These are phyloP conservation scores for Streptopelia turtur DNA, from an alignment of 2,797 vertebrate genomes.

Conservation along the genomic window DNA sequence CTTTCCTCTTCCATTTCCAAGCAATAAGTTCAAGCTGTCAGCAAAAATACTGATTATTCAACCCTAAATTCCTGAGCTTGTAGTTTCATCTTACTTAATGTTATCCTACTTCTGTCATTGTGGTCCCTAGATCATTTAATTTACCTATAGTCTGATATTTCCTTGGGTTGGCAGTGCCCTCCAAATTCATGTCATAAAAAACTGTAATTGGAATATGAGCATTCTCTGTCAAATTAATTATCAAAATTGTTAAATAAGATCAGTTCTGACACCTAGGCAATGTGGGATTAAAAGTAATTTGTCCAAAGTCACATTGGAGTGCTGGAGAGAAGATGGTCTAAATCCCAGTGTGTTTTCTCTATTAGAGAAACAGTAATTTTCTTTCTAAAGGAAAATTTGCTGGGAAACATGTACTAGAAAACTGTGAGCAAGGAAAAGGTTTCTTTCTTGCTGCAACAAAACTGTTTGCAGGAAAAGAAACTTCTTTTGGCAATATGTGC, in stretches of 20 bases:
- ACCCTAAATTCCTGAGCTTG: not conserved
- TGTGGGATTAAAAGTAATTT: not conserved
- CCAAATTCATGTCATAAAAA: conserved; percentile 12
- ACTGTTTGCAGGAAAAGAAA: not conserved
- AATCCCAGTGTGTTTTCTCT: not conserved
- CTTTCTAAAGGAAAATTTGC: not conserved
- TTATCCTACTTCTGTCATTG: not conserved
- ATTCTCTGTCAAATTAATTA: conserved; percentile 54
- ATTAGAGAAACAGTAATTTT: not conserved
- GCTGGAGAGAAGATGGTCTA: not conserved
- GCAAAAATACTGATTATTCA: not conserved
- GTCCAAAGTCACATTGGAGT: conserved; percentile 20
- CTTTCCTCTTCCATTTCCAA: not conserved
- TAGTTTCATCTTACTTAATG: not conserved
- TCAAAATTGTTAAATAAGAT: conserved; percentile 43
- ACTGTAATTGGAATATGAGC: not conserved
- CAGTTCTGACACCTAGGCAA: conserved; percentile 33
- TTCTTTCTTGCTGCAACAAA: not conserved
- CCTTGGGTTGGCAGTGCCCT: not conserved
- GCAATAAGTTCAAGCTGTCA: not conserved
- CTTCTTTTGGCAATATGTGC: not conserved
- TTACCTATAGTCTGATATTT: not conserved
- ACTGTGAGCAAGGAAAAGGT: not conserved
- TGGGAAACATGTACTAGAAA: not conserved
- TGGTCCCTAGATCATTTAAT: not conserved